Conservation (phyloP, 2,113 vertebrate genomes). For the Hemicordylus capensis region DNA sequence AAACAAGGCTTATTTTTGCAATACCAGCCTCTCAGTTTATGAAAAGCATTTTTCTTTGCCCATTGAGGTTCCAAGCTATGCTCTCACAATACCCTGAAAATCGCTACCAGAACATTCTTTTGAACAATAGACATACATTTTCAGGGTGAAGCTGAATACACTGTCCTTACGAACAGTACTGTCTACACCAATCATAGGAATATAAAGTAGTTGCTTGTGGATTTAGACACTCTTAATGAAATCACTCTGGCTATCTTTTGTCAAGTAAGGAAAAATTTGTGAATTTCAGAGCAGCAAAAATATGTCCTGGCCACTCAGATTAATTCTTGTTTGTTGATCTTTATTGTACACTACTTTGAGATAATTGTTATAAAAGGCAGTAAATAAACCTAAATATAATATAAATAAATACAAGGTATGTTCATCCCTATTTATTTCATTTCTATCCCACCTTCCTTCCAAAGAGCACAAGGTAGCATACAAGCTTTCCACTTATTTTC, state of each 20-base stretch:
- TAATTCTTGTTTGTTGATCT: no score
- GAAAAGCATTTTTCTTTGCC: background rate
- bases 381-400: no score
- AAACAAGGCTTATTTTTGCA: background rate
- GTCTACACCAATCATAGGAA: background rate
- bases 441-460: no score
- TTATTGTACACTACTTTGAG: no score
- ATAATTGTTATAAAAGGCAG: no score
- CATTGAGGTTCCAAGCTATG: background rate
- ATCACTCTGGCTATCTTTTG: background rate
- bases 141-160: background rate
- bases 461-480: no score
- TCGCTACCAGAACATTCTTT: background rate
- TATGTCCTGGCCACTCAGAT: background rate
- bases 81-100: background rate
- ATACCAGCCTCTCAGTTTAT: background rate
- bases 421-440: no score
- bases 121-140: background rate
- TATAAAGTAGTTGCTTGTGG: background rate
- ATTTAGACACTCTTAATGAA: background rate
- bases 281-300: background rate
- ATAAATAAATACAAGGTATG: no score
- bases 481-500: no score
- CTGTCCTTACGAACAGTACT: background rate
- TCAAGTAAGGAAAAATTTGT: background rate